Evolutionary conservation across 2,797 vertebrate genomes (phyloP).

Genomic region (Hemibagrus guttatus): DNA sequence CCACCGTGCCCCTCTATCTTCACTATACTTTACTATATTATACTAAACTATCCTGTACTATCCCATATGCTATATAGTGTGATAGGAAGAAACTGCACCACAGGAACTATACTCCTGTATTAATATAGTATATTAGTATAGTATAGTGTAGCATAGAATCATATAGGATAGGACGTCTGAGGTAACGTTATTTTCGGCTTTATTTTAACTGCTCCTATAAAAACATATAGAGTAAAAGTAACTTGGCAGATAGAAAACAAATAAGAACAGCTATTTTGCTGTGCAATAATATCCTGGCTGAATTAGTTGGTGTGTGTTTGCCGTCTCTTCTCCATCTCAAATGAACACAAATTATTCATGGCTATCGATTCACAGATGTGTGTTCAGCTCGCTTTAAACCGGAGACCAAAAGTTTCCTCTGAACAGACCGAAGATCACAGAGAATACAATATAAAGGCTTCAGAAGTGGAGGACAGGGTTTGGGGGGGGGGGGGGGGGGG

Average conservation of each 20-base stretch:
- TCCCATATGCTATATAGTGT: background rate
- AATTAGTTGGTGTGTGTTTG: background rate
- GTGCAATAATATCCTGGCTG: conserved; percentile 3
- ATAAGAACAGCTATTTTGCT: background rate
- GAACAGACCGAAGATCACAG: conserved; percentile 33
- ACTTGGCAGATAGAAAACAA: background rate
- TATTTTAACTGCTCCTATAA: background rate
- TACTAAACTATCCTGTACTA: background rate
- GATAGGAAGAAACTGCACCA: background rate
- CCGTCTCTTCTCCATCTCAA: conserved; percentile 30
- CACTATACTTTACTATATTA: background rate
- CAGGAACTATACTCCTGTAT: background rate
- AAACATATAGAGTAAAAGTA: background rate
- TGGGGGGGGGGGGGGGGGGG: too few relatives aligned
- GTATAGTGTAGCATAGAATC: background rate
- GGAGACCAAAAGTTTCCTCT: conserved; percentile 25
- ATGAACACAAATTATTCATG: conserved; percentile 60
- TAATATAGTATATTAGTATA: background rate
- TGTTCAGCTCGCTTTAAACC: conserved; percentile 12
- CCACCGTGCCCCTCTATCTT: too few relatives aligned
- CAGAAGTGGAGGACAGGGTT: background rate
- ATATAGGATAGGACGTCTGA: background rate
- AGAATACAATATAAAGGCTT: conserved; percentile 29
- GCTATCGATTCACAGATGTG: conserved; percentile 51
- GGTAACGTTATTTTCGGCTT: background rate